phyloP scores from a whole-genome alignment of 1,140 invertebrate genomes.

The Polypedilum pembai region DNA sequence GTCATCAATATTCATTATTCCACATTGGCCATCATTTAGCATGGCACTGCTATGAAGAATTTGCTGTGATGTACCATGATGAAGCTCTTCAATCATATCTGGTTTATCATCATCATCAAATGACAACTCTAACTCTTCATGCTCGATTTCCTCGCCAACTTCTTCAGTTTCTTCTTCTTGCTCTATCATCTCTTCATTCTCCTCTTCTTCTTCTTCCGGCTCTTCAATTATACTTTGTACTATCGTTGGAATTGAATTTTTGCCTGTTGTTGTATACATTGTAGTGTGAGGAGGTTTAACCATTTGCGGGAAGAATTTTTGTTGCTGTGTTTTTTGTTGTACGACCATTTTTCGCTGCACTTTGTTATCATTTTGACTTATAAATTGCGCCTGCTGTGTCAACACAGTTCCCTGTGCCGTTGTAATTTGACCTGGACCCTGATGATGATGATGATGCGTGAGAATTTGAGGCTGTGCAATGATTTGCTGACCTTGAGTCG shows the following conservation, averaged over 20 bases:
- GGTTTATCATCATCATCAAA: constrained; percentile 14
- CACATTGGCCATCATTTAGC: neutral
- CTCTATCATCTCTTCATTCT: neutral
- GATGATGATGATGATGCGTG: neutral
- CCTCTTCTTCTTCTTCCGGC: neutral
- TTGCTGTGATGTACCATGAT: constrained; percentile 18
- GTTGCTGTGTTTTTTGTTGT: neutral
- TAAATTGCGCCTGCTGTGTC: neutral
- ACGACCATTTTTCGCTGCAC: neutral
- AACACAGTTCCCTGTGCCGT: neutral
- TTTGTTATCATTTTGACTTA: neutral
- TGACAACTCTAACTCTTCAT: neutral
- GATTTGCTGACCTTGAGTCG: neutral
- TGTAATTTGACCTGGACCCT: neutral
- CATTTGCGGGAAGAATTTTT: constrained; percentile 17
- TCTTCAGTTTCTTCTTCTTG: neutral
- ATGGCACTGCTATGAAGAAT: neutral
- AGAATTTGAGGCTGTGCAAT: neutral
- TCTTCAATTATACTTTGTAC: constrained; percentile 7
- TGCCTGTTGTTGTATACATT: neutral
- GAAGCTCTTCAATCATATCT: neutral
- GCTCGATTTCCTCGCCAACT: neutral
- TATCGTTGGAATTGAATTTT: neutral
- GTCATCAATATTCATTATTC: constrained; percentile 24
- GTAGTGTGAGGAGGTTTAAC: neutral